Percentiles rank a stretch among this genome's conserved stretches.
Evolutionary conservation across 2,113 vertebrate species (phyloP).

Genomic region (Coracopsis vasa): DNA sequence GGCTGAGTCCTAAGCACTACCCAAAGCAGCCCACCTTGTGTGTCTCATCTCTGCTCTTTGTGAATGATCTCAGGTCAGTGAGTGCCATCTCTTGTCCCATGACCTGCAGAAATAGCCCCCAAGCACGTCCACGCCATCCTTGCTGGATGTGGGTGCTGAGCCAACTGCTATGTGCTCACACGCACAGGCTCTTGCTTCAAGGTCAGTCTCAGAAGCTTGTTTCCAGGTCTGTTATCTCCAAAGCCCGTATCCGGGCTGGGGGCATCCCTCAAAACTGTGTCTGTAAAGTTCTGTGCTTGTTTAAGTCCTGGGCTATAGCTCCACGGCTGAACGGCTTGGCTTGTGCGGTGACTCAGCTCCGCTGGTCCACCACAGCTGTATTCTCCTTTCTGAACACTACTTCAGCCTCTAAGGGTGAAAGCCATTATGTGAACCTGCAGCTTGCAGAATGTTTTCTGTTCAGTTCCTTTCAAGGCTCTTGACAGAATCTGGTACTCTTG

Average conservation of each 20-base stretch:
- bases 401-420: background rate
- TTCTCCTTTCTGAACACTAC: background rate
- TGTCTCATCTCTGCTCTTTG: background rate
- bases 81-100: background rate
- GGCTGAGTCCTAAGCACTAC: background rate
- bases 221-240: background rate
- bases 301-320: background rate
- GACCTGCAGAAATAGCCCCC: background rate
- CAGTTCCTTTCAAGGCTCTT: background rate
- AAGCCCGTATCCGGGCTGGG: background rate
- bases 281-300: background rate
- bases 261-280: background rate
- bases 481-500: background rate
- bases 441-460: background rate
- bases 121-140: accelerated
- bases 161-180: background rate
- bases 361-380: accelerated
- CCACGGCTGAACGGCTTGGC: background rate
- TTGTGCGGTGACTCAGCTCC: background rate
- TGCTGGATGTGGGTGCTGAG: background rate
- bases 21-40: background rate
- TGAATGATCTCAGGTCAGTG: background rate
- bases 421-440: background rate
- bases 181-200: accelerated
- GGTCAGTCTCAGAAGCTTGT: background rate